Evolutionary conservation across 2,888 invertebrate genomes (phyloP), one percentile per base, ranked within the genome.

Genomic region (Alcis repandata): DNA sequence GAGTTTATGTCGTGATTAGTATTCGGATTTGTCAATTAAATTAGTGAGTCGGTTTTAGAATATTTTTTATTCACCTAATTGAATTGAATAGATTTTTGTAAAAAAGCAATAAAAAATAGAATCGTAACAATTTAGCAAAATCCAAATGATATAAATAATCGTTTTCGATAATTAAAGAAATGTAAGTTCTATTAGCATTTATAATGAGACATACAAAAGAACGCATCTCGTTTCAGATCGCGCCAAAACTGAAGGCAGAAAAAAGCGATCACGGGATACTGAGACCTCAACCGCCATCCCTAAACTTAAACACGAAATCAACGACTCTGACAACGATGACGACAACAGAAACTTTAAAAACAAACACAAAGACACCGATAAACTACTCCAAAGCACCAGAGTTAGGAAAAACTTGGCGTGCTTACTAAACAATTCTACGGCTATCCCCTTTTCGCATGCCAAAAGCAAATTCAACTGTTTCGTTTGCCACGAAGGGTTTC

Each of bases 401-500:
- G 67, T 63, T 4, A 58, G 68, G 17, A 64, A 54, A 38, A 73
- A 69, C 20, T 19, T 73, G n/a, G 57, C 63, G 9, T 66, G 59
- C 38, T 38, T 72, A 43, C 45, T 71, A 4, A 68, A 70, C 41
- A 60, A 65, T 32, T 71, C 68, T 0, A 84, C 80, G 0, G 82
- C 78, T 0, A 59, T 83, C 20, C 86, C 84, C 0, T 86, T 86
- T 27, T 82, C 81, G n/a, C 83, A 76, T 48, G 80, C 76, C 54
- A 79, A 76, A 67, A 80, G 80, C 57, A 72, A 73, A 61, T 85
- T 82, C 49, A 72, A 78, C 11, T 85, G 85, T 60, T 83, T 84
- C 56, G 80, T 80, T 49, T 86, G 86, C 52, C 71, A 78, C 0
- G 75, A 78, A 63, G 75, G 9, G 70, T 83, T 54, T 72, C 48